Percentiles rank a stretch among this genome's conserved stretches.
phyloP scores from a whole-genome alignment of 2,113 vertebrate species.

The Protobothrops mucrosquamatus region DNA sequence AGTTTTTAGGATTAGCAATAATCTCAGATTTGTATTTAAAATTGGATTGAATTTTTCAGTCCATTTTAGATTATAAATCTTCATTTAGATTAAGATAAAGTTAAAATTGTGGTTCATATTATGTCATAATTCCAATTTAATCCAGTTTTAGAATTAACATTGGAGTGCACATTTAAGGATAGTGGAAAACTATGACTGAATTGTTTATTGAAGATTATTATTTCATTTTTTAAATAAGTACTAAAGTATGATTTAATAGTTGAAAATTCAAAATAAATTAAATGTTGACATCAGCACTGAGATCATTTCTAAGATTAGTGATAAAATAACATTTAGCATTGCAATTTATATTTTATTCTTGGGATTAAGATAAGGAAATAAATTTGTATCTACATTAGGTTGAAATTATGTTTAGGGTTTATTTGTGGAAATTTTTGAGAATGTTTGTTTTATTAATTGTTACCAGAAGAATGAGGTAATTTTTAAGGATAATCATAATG shows the following conservation, averaged over 20 bases:
- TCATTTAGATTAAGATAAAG: background rate
- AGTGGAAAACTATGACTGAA: background rate
- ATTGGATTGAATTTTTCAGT: background rate
- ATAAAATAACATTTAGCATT: background rate
- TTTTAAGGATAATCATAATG: background rate
- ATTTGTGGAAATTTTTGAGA: background rate
- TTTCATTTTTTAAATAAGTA: background rate
- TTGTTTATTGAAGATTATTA: background rate
- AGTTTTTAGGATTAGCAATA: background rate
- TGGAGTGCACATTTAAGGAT: background rate
- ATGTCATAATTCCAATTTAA: background rate
- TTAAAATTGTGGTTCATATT: background rate
- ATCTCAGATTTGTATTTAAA: background rate
- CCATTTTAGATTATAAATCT: background rate
- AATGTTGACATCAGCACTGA: background rate
- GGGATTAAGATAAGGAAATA: background rate
- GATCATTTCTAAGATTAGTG: background rate
- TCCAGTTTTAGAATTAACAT: background rate
- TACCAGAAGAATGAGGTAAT: background rate
- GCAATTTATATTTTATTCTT: background rate
- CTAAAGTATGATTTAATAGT: background rate
- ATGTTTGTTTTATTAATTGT: background rate
- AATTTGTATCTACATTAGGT: background rate
- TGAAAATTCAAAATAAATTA: background rate
- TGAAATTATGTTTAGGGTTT: background rate